These are phyloP conservation scores for Latrodectus hesperus DNA, from an alignment of 2,888 invertebrate species.

Conservation along the genomic window DNA sequence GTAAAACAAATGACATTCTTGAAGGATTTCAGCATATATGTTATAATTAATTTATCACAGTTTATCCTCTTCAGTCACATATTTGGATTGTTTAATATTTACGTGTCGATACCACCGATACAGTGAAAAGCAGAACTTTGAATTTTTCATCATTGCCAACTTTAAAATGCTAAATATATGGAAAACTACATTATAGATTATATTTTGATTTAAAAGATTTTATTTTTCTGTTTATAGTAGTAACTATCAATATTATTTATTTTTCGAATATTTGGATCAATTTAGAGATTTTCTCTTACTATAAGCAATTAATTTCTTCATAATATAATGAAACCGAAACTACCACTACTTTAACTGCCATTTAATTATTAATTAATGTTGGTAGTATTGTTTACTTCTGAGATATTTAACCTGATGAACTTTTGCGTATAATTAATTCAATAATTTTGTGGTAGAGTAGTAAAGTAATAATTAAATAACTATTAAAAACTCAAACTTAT, in stretches of 20 bases:
- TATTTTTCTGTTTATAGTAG: neutral
- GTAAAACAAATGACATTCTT: constrained; percentile 39
- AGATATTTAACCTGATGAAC: neutral
- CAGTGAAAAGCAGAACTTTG: neutral
- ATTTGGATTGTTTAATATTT: constrained; percentile 4
- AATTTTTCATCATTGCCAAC: neutral
- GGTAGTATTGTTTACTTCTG: neutral
- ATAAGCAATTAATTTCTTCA: too few species aligned
- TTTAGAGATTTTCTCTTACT: too few species aligned
- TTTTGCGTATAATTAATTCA: neutral
- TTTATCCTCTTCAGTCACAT: neutral
- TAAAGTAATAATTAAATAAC: neutral
- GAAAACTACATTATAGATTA: neutral
- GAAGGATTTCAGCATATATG: neutral
- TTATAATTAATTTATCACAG: constrained; percentile 10
- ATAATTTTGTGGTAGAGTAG: neutral
- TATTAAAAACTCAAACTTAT: neutral
- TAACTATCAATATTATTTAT: neutral
- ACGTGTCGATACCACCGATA: constrained; percentile 16
- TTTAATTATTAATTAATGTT: neutral
- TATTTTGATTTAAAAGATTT: neutral
- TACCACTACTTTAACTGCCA: neutral
- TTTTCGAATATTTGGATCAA: neutral
- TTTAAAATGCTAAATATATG: neutral
- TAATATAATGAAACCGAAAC: too few species aligned